Conservation (phyloP, 2,797 vertebrate species). For the Rhynchonycteris naso region DNA sequence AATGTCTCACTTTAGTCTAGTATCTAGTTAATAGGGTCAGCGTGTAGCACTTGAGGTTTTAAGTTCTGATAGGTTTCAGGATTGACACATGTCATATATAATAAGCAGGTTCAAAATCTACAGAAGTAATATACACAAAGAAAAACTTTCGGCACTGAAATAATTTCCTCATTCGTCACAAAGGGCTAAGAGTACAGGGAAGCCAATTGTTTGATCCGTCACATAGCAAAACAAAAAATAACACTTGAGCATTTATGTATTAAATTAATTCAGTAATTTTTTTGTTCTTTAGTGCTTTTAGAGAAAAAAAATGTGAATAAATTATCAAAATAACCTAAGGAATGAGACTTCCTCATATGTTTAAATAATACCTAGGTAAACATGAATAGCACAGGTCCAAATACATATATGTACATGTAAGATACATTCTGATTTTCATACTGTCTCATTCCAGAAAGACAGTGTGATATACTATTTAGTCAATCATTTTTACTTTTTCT, state of each 20-base stretch:
- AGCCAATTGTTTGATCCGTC: constrained; percentile 37
- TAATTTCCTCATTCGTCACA: constrained; percentile 35
- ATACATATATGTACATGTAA: neutral
- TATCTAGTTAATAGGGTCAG: too few species aligned
- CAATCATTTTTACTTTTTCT: neutral
- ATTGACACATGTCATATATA: neutral
- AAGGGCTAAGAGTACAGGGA: neutral
- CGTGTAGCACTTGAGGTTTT: too few species aligned
- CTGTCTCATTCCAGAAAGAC: neutral
- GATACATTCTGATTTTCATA: neutral
- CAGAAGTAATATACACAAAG: neutral
- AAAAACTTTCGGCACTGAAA: neutral
- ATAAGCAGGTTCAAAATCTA: neutral
- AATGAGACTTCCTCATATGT: neutral
- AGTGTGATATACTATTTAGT: neutral
- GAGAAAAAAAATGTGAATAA: neutral
- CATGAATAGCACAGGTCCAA: too few species aligned
- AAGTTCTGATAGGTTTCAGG: too few species aligned
- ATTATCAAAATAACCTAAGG: neutral
- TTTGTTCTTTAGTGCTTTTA: neutral
- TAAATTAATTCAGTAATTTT: neutral
- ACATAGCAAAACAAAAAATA: constrained; percentile 35
- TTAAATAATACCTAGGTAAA: neutral
- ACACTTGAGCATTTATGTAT: neutral
- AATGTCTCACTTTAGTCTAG: too few species aligned